Percentiles rank a stretch among this genome's conserved stretches.
Conservation (phyloP, 2,888 invertebrate genomes). For the Zaprionus lineosus region DNA sequence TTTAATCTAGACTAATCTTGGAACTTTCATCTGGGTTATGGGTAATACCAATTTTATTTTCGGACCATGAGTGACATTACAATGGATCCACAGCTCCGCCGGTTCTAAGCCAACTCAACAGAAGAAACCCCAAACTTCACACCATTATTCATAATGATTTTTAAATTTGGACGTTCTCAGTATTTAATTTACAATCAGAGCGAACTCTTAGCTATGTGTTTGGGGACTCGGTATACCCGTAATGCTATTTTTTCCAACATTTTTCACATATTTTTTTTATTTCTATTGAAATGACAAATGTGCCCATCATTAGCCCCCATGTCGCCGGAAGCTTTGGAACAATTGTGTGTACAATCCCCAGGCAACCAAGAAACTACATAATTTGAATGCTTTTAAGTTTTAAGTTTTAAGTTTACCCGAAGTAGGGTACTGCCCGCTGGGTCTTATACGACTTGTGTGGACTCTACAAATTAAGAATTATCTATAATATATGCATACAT, state of each 20-base stretch:
- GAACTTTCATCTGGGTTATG: background rate
- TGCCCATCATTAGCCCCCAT: slow-evolving; percentile 35
- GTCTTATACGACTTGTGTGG: no score
- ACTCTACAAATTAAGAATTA: no score
- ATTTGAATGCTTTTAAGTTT: background rate
- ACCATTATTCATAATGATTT: slow-evolving; percentile 52
- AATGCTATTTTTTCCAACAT: background rate
- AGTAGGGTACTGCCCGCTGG: no score
- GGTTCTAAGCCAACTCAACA: no score
- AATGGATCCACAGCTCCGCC: background rate
- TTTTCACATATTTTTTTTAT: slow-evolving; percentile 7
- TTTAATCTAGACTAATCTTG: background rate
- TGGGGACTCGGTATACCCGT: no score
- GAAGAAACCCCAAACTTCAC: slow-evolving; percentile 22
- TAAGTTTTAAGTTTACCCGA: no score
- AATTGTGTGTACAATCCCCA: slow-evolving; percentile 29
- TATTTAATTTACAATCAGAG: slow-evolving; percentile 53
- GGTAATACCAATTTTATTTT: background rate
- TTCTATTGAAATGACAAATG: background rate
- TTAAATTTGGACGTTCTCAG: slow-evolving; percentile 30
- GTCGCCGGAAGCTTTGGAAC: slow-evolving; percentile 51
- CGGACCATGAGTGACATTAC: background rate
- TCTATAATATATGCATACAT: no score
- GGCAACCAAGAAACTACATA: background rate
- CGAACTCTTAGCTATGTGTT: slow-evolving; percentile 1